These are phyloP conservation scores for Alectoris magna DNA, from an alignment of 2,797 vertebrate species.

Conservation along the genomic window DNA sequence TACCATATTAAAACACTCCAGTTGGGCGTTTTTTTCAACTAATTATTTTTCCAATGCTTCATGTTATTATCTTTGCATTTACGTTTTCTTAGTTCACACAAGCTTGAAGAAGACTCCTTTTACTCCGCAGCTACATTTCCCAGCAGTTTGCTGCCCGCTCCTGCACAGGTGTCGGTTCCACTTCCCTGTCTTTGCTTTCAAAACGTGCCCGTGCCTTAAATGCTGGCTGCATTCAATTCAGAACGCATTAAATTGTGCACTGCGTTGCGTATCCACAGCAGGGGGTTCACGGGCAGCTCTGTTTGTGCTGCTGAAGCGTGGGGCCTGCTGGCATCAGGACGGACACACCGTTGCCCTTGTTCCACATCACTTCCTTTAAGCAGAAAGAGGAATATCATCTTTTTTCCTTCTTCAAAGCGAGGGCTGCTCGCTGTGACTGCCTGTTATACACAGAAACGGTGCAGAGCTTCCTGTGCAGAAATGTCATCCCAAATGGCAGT, in stretches of 20 bases:
- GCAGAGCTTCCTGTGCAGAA: constrained; percentile 58
- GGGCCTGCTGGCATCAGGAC: background rate
- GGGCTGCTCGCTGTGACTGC: background rate
- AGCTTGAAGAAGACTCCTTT: background rate
- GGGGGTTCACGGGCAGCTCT: background rate
- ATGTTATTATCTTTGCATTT: background rate
- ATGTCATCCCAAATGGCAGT: constrained; percentile 60
- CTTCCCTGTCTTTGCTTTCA: background rate
- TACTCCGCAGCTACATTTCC: background rate
- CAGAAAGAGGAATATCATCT: background rate
- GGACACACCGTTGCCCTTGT: background rate
- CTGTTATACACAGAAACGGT: background rate
- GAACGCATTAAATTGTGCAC: background rate
- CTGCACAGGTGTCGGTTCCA: background rate
- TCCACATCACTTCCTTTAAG: background rate
- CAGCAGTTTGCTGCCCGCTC: background rate
- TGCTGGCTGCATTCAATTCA: background rate
- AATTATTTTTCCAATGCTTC: fast-evolving
- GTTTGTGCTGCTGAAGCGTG: too few relatives aligned
- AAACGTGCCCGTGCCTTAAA: background rate
- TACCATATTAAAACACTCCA: background rate
- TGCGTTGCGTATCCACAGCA: background rate
- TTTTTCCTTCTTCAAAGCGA: background rate
- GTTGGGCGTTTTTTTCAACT: background rate
- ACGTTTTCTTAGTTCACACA: background rate